Evolutionary conservation across 2,113 vertebrate genomes (phyloP), one percentile per base, ranked within the genome.

Genomic region (Leucosticte australis): DNA sequence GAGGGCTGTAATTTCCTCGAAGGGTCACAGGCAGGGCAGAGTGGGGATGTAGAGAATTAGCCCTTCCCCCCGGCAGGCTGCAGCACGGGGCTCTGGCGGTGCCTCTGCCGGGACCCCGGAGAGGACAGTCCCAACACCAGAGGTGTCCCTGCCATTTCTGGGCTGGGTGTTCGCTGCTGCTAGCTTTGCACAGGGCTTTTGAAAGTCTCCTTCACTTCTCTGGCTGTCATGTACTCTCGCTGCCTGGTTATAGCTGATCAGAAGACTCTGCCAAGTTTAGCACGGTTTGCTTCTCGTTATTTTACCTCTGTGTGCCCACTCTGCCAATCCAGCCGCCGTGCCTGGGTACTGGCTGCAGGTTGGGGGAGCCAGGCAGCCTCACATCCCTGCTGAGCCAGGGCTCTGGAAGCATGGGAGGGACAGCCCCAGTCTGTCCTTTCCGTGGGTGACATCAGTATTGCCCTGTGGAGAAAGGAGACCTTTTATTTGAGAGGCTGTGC

Each of bases 1-100:
- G 57, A 95, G 91, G 94, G 56, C 92, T 92, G 91, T 78, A 49
- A 78, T 95, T 94, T 87, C 80, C 87, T 93, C 5, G 23, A 77
- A 49, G 56, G 89, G 95, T 96, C 95, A 91, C 19, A 33, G 60
- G 63, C 84, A 80, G 96, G 90, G 91, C 71, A 89, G 37, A 67
- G 47, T 6, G 1, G 60, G 62, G 59, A 75, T 77, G 70, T 17
- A 13, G 73, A 30, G 88, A 44, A 42, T 46, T 16, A 50, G 39
- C 65, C 30, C 23, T 41, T 8, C 62, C 73, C 39, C 7, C 11
- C 3, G 68, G 52, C 28, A 42, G 62, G 65, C 79, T 83, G 53
- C 70, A 76, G 90, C 30, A 0, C 3, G 3, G 83, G 47, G 41
- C 59, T 81, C 13, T 1, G 18, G 1, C 26, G 20, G 24, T n/a